Evolutionary conservation across 1,140 invertebrate genomes (phyloP).

Genomic region (Lycorma delicatula): DNA sequence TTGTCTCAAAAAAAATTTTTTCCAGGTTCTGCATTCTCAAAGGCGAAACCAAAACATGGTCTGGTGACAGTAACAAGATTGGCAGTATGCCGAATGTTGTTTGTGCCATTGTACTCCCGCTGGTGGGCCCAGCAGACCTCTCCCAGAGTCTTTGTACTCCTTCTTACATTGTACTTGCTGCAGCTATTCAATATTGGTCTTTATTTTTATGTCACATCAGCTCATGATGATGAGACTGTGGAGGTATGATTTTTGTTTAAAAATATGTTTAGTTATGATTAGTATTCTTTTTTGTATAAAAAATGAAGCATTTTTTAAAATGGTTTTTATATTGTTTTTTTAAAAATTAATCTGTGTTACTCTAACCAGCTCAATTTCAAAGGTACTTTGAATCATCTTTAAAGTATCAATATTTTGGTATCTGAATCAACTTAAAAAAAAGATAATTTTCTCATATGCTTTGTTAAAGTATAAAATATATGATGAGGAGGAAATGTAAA

Average conservation of each 20-base stretch:
- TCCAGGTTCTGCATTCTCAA: conserved; percentile 84
- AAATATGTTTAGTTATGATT: neutral
- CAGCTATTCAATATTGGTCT: conserved; percentile 61
- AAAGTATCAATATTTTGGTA: too few species aligned
- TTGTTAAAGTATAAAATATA: too few species aligned
- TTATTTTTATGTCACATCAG: conserved; percentile 43
- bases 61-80: conserved; percentile 70
- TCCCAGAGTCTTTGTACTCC: conserved; percentile 54
- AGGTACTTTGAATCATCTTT: too few species aligned
- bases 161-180: conserved; percentile 65
- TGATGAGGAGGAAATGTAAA: too few species aligned
- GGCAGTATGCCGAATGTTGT: conserved; percentile 65
- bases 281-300: neutral
- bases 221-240: conserved; percentile 23
- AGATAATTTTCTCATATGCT: too few species aligned
- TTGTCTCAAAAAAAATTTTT: too few species aligned
- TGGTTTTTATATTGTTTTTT: too few species aligned
- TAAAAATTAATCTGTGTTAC: too few species aligned
- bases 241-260: conserved; percentile 28
- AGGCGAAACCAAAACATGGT: conserved; percentile 85
- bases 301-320: neutral
- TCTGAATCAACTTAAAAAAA: too few species aligned
- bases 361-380: too few species aligned
- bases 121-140: conserved; percentile 90
- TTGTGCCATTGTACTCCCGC: conserved; percentile 69